Conservation (phyloP, 2,888 invertebrate genomes). For the Vandiemenella viatica region DNA sequence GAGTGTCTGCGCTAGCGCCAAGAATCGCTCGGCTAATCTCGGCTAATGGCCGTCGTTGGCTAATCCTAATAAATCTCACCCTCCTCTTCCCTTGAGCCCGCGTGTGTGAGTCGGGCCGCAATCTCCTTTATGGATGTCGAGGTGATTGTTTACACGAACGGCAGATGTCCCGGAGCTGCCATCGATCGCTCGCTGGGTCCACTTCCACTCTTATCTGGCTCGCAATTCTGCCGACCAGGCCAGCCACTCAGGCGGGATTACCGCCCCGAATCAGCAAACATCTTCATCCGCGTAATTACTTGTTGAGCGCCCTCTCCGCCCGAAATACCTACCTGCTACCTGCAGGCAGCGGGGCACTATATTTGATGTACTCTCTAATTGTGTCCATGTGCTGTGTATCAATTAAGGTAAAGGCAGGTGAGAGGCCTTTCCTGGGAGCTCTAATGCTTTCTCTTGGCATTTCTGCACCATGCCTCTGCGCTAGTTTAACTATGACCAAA, state of each 20-base stretch:
- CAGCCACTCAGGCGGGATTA: not conserved
- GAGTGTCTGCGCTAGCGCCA: too few relatives aligned
- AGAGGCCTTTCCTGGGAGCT: too few relatives aligned
- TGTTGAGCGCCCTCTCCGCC: not conserved
- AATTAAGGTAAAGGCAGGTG: too few relatives aligned
- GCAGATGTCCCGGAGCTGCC: not conserved
- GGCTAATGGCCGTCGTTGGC: slow-evolving; percentile 4
- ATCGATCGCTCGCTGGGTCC: too few relatives aligned
- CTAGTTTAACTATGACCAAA: too few relatives aligned
- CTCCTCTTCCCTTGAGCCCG: too few relatives aligned
- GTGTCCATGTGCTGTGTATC: too few relatives aligned
- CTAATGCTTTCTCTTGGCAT: too few relatives aligned
- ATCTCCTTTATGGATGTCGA: slow-evolving; percentile 3
- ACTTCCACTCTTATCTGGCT: not conserved
- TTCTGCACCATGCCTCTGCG: too few relatives aligned
- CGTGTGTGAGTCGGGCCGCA: slow-evolving; percentile 1
- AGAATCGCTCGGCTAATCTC: slow-evolving; percentile 5
- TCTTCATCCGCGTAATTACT: not conserved
- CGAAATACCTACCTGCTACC: too few relatives aligned
- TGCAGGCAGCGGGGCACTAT: too few relatives aligned
- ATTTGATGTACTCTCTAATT: too few relatives aligned
- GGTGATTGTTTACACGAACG: slow-evolving; percentile 2
- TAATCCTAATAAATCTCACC: slow-evolving; percentile 7
- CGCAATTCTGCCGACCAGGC: not conserved
- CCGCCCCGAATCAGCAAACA: not conserved